Evolutionary conservation across 2,113 vertebrate species (phyloP).

Genomic region (Chloroceryle aenea): DNA sequence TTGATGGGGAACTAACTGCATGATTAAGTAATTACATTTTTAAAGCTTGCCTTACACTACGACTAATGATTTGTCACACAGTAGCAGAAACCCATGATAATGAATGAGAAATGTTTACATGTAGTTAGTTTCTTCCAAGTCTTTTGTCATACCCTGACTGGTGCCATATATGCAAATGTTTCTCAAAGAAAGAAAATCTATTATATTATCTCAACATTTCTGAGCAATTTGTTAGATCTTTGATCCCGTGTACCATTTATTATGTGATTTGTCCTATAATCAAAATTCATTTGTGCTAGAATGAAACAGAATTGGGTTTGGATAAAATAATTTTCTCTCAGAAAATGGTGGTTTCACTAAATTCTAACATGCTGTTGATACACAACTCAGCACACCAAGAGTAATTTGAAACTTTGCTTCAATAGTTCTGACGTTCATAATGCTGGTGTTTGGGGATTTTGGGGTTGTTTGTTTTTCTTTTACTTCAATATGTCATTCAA

Average conservation of each 20-base stretch:
- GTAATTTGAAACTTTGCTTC: background rate
- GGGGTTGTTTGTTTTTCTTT: background rate
- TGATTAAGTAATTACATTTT: slow-evolving; percentile 86
- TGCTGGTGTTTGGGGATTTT: too few relatives aligned
- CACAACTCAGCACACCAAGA: background rate
- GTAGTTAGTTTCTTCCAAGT: slow-evolving; percentile 66
- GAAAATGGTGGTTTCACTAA: background rate
- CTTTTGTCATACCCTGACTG: slow-evolving; percentile 64
- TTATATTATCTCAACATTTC: slow-evolving; percentile 20
- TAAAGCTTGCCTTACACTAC: slow-evolving; percentile 81
- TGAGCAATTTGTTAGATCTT: slow-evolving; percentile 2
- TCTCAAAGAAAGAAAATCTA: slow-evolving; percentile 34
- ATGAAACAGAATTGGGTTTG: background rate
- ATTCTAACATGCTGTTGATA: background rate
- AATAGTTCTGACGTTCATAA: background rate
- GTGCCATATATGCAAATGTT: background rate
- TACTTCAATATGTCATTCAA: background rate
- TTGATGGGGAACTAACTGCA: slow-evolving; percentile 82
- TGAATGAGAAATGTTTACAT: slow-evolving; percentile 80
- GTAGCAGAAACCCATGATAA: slow-evolving; percentile 74
- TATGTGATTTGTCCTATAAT: background rate
- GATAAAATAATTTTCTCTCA: background rate
- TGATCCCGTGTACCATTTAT: background rate
- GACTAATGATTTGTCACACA: slow-evolving; percentile 79
- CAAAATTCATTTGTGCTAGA: background rate